Evolutionary conservation across 2,797 vertebrate species (phyloP).

Genomic region (Chrysocyon brachyurus): DNA sequence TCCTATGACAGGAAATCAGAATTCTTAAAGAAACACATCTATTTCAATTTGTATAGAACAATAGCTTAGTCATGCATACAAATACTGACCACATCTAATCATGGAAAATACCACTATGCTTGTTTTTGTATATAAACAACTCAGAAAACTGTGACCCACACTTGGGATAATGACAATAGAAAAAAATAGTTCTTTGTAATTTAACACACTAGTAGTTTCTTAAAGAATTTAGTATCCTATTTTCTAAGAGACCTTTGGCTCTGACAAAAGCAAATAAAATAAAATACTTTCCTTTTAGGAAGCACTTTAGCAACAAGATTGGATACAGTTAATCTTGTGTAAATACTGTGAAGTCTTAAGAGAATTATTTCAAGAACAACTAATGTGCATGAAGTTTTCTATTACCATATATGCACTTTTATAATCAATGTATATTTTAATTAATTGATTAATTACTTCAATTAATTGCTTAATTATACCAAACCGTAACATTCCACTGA

Average conservation of each 20-base stretch:
- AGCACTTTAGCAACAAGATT: background rate
- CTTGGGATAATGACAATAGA: background rate
- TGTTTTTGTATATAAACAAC: background rate
- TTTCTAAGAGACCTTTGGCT: background rate
- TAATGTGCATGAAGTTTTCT: constrained; percentile 57
- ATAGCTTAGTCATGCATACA: background rate
- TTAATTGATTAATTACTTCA: no score
- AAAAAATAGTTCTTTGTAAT: background rate
- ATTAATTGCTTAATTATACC: constrained; percentile 75
- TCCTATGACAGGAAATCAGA: background rate
- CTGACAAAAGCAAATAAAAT: background rate
- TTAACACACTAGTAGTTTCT: background rate
- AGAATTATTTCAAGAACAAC: constrained; percentile 24
- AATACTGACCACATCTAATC: background rate
- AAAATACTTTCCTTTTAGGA: constrained; percentile 12
- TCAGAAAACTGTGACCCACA: background rate
- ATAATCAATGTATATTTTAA: constrained; percentile 57
- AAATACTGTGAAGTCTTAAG: background rate
- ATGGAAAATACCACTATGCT: background rate
- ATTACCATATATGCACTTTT: constrained; percentile 64
- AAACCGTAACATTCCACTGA: constrained; percentile 70
- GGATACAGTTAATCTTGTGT: background rate
- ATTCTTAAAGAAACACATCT: background rate
- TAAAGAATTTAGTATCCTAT: background rate
- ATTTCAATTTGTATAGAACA: background rate